Percentiles rank a stretch among this genome's conserved stretches.
Conservation (phyloP, 1,140 invertebrate genomes). For the Ooceraea biroi region DNA sequence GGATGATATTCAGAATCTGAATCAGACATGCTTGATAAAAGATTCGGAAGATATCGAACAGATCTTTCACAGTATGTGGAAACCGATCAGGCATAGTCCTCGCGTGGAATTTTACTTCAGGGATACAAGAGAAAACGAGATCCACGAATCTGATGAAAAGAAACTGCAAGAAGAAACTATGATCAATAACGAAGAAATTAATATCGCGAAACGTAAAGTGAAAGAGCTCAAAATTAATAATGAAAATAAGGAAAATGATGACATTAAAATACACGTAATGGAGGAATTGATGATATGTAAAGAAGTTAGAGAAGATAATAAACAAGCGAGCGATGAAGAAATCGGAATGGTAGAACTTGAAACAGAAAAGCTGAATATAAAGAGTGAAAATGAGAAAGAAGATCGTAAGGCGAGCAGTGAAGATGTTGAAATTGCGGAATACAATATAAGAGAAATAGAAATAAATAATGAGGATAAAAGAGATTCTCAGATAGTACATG, state of each 20-base stretch:
- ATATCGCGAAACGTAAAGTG: background rate
- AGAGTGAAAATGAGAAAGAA: background rate
- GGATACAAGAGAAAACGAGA: background rate
- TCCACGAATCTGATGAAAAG: background rate
- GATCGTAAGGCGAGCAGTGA: background rate
- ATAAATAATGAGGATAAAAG: background rate
- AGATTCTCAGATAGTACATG: background rate
- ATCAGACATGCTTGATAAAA: constrained; percentile 77
- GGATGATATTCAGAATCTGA: constrained; percentile 63
- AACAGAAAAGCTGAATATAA: background rate
- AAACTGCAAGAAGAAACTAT: background rate
- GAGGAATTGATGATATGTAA: background rate
- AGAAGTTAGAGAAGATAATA: constrained; percentile 1
- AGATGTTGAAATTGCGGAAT: background rate
- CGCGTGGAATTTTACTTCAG: constrained; percentile 62
- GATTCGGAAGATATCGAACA: constrained; percentile 56
- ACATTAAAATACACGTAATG: background rate
- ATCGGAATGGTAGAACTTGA: background rate
- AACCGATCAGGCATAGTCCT: constrained; percentile 66
- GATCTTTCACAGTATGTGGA: constrained; percentile 30
- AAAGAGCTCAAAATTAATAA: background rate
- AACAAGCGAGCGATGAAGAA: background rate
- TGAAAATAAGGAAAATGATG: background rate
- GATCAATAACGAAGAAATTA: background rate
- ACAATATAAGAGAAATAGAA: background rate